Conservation (phyloP, 2,113 vertebrate genomes). For the Rutilus rutilus region DNA sequence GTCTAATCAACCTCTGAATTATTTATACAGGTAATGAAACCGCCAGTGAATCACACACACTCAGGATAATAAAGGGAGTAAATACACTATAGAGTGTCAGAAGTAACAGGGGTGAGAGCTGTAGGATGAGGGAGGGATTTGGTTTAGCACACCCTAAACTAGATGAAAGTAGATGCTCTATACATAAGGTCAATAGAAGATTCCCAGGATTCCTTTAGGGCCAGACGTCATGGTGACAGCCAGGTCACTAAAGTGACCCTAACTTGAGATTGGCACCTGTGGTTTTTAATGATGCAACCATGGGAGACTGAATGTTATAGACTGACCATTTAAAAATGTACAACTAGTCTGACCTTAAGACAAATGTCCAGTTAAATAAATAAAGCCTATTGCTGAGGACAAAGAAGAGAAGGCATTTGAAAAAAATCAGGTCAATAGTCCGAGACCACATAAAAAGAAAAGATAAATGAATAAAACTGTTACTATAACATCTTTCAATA, state of each 20-base stretch:
- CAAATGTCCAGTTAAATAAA: conserved; percentile 2
- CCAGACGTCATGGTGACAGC: conserved; percentile 56
- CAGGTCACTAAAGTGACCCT: conserved; percentile 38
- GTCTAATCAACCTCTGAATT: conserved; percentile 60
- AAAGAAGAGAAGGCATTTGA: background rate
- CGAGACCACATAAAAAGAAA: background rate
- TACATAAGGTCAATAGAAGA: conserved; percentile 41
- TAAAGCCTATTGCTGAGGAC: background rate
- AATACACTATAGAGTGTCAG: conserved; percentile 32
- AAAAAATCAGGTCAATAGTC: background rate
- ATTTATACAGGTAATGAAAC: conserved; percentile 63
- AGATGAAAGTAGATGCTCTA: conserved; percentile 17
- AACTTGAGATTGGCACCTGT: conserved; percentile 51
- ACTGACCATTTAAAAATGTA: conserved; percentile 38
- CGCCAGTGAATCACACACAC: conserved; percentile 44
- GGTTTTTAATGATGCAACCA: conserved; percentile 48
- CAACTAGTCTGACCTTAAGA: conserved; percentile 21
- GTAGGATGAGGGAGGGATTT: background rate
- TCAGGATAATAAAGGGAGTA: conserved; percentile 30
- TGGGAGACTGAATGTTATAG: conserved; percentile 39
- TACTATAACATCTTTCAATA: background rate
- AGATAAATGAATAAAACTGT: background rate
- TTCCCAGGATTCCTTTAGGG: conserved; percentile 43
- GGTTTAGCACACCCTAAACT: background rate
- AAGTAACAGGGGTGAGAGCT: conserved; percentile 28